Evolutionary conservation across 1,140 invertebrate species (phyloP).

Genomic region (Sycophaga agraensis): DNA sequence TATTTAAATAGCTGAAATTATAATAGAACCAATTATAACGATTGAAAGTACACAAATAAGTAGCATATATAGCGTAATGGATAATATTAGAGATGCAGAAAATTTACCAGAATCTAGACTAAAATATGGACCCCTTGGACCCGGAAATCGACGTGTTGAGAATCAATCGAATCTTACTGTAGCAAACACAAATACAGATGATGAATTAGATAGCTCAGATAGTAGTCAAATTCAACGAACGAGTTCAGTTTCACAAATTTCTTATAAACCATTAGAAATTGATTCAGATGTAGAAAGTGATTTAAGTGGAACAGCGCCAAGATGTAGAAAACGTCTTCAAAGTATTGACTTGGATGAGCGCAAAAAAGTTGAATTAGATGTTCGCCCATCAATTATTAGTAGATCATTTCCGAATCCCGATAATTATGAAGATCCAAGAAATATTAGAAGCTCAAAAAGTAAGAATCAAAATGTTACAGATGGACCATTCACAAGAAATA

Average conservation of each 20-base stretch:
- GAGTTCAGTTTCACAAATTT: slow-evolving; percentile 34
- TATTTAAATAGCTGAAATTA: too few relatives aligned
- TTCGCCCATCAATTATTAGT: background rate
- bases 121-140: slow-evolving; percentile 41
- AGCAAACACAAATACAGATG: slow-evolving; percentile 32
- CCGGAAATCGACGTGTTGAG: slow-evolving; percentile 36
- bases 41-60: background rate
- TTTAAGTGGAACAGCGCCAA: slow-evolving; percentile 35
- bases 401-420: slow-evolving; percentile 43
- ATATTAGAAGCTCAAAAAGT: slow-evolving; percentile 1
- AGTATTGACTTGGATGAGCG: slow-evolving; percentile 34
- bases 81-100: background rate
- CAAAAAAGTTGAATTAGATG: background rate
- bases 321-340: slow-evolving; percentile 36
- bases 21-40: background rate
- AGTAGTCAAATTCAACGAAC: slow-evolving; percentile 38
- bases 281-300: slow-evolving; percentile 52
- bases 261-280: slow-evolving; percentile 45
- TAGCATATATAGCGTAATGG: background rate
- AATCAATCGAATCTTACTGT: slow-evolving; percentile 27
- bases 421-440: slow-evolving; percentile 41
- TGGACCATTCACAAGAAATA: slow-evolving; percentile 33
- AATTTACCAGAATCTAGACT: slow-evolving; percentile 14
- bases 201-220: slow-evolving; percentile 43
- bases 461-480: slow-evolving; percentile 5